phyloP scores from a whole-genome alignment of 2,888 invertebrate species.

The Cephus runcator region DNA sequence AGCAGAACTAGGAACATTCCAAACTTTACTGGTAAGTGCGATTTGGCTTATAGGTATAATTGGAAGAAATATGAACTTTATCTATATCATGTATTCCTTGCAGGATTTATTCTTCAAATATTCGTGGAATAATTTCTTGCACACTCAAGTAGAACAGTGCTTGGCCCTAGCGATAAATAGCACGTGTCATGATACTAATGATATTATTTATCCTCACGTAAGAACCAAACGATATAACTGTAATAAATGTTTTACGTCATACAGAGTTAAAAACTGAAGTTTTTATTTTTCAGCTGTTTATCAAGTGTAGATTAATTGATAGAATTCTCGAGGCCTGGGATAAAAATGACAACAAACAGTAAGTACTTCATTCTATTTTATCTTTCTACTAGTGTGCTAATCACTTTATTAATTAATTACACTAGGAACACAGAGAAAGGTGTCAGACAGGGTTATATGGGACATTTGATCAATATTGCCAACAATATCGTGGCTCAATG shows the following conservation, averaged over 20 bases:
- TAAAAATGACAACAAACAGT: conserved; percentile 82
- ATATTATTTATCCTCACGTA: conserved; percentile 66
- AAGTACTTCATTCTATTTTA: conserved; percentile 59
- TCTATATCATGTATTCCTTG: conserved; percentile 53
- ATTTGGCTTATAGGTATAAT: conserved; percentile 11
- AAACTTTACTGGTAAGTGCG: conserved; percentile 68
- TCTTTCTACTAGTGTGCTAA: background rate
- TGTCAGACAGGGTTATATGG: conserved; percentile 74
- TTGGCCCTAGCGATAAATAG: conserved; percentile 75
- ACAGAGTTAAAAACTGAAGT: conserved; percentile 5
- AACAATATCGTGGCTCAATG: conserved; percentile 69
- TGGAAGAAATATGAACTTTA: background rate
- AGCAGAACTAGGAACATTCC: conserved; percentile 68
- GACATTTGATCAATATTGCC: conserved; percentile 73
- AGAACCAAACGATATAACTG: conserved; percentile 37
- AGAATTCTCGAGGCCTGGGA: conserved; percentile 86
- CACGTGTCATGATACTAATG: conserved; percentile 52
- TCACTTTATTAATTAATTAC: conserved; percentile 1
- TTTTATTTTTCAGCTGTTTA: conserved; percentile 74
- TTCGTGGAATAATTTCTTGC: conserved; percentile 95
- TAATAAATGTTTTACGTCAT: background rate
- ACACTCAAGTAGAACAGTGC: conserved; percentile 87
- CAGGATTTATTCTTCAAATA: conserved; percentile 91
- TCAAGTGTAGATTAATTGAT: conserved; percentile 82
- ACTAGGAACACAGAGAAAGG: conserved; percentile 68